Conservation (phyloP, 1,140 invertebrate genomes). For the Wiebesia pumilae region DNA sequence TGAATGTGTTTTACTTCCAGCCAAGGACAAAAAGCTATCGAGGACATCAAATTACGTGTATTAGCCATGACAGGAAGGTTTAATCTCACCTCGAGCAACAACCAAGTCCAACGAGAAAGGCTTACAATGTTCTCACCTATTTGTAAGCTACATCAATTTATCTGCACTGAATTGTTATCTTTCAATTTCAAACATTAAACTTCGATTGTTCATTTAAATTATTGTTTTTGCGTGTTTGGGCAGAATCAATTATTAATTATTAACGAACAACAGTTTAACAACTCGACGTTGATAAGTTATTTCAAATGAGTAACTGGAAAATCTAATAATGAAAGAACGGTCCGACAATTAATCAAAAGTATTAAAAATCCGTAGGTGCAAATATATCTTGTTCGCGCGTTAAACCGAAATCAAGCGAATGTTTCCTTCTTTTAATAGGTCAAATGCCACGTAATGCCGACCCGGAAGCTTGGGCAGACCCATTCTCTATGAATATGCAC, state of each 20-base stretch:
- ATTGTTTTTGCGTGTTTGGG: no score
- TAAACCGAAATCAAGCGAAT: background rate
- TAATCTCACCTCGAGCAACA: slow-evolving; percentile 63
- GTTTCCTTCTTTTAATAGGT: slow-evolving; percentile 65
- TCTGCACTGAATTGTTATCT: background rate
- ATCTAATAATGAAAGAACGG: no score
- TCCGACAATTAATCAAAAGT: no score
- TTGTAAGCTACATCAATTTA: slow-evolving; percentile 64
- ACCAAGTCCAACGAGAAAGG: slow-evolving; percentile 66
- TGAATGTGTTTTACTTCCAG: slow-evolving; percentile 58
- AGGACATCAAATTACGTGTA: slow-evolving; percentile 70
- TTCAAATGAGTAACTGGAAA: no score
- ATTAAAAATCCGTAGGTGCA: no score
- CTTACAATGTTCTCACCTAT: slow-evolving; percentile 70
- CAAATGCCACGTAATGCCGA: slow-evolving; percentile 76
- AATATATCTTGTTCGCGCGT: background rate
- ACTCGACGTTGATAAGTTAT: no score
- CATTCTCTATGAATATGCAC: slow-evolving; percentile 76
- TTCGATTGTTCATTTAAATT: background rate
- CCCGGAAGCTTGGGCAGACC: slow-evolving; percentile 75
- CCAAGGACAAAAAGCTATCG: slow-evolving; percentile 70
- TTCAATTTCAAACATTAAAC: background rate
- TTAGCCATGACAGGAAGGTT: slow-evolving; percentile 69
- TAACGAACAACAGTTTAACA: no score
- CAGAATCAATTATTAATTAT: no score